phyloP scores from a whole-genome alignment of 2,888 invertebrate genomes.

The Disparrhopalites patrizii region DNA sequence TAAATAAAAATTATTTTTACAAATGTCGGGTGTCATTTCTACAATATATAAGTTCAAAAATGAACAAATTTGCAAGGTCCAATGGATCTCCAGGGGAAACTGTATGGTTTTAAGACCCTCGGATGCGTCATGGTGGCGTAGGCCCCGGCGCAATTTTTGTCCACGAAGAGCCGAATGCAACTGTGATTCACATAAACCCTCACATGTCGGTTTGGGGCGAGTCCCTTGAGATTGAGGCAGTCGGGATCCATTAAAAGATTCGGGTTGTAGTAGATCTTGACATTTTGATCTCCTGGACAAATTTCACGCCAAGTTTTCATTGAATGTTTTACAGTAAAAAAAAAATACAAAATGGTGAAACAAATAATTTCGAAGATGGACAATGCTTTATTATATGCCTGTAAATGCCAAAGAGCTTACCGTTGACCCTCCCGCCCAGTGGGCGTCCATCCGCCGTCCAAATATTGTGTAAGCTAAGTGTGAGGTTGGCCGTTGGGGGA shows the following conservation, averaged over 20 bases:
- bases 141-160: not conserved
- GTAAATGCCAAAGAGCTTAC: too few species aligned
- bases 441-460: not conserved
- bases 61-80: slow-evolving; percentile 4
- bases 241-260: not conserved
- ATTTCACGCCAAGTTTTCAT: too few species aligned
- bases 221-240: not conserved
- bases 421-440: not conserved
- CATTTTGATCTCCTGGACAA: too few species aligned
- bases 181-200: not conserved
- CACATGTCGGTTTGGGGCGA: not conserved
- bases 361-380: too few species aligned
- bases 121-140: not conserved
- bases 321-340: too few species aligned
- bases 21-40: too few species aligned
- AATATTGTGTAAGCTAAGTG: not conserved
- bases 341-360: too few species aligned
- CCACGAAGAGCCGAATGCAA: not conserved
- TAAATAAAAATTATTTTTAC: too few species aligned
- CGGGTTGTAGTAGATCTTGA: not conserved
- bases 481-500: not conserved
- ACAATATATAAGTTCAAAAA: too few species aligned
- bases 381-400: too few species aligned
- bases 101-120: not conserved
- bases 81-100: not conserved